Conservation (phyloP, 2,888 invertebrate species). For the Parnassius apollo region DNA sequence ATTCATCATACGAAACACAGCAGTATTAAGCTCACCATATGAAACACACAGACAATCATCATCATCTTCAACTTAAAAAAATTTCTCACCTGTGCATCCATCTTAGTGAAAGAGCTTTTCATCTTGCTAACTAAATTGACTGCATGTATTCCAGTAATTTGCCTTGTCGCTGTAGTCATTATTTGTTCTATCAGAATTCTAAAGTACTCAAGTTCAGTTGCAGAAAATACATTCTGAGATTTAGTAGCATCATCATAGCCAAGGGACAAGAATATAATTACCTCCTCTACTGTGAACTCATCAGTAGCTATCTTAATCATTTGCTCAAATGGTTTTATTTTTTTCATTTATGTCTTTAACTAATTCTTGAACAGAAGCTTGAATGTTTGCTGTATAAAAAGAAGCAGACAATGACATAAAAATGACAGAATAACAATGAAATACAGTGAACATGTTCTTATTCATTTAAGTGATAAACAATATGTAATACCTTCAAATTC, state of each 20-base stretch:
- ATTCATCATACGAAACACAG: too few relatives aligned
- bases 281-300: conserved; percentile 60
- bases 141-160: conserved; percentile 62
- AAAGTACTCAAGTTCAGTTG: conserved; percentile 65
- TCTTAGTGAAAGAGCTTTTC: conserved; percentile 60
- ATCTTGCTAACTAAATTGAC: conserved; percentile 61
- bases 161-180: conserved; percentile 61
- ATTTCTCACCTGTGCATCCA: conserved; percentile 61
- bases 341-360: conserved; percentile 59
- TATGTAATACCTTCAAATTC: conserved; percentile 28
- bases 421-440: too few relatives aligned
- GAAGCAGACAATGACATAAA: too few relatives aligned
- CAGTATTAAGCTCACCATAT: too few relatives aligned
- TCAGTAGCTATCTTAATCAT: conserved; percentile 61
- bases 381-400: conserved; percentile 44
- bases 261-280: conserved; percentile 60
- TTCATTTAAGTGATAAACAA: too few relatives aligned
- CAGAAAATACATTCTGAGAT: conserved; percentile 61
- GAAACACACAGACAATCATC: too few relatives aligned
- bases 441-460: too few relatives aligned
- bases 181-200: conserved; percentile 65
- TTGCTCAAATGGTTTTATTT: conserved; percentile 60
- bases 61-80: too few relatives aligned
- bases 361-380: conserved; percentile 44
- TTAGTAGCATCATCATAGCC: conserved; percentile 65